A percentile compares a stretch with the other conserved stretches of the same genome.
Conservation (phyloP, 2,888 invertebrate genomes). For the Autographa pulchrina region DNA sequence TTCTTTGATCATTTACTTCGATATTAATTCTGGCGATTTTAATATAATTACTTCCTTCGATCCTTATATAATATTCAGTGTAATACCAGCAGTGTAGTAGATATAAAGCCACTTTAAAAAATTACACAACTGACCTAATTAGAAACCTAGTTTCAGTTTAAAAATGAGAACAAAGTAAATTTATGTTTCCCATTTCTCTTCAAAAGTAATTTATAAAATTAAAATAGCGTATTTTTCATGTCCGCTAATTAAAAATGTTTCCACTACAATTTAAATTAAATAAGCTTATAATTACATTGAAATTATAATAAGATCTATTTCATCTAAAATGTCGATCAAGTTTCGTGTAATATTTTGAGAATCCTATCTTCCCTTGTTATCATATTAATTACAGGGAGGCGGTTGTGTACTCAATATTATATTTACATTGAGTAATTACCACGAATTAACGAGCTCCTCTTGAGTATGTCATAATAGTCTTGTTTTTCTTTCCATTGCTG, state of each 20-base stretch:
- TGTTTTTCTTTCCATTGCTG: constrained; percentile 10
- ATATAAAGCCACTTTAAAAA: neutral
- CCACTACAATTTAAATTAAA: neutral
- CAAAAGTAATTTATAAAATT: neutral
- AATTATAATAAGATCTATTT: neutral
- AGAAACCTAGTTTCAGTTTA: constrained; percentile 1
- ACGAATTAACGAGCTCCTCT: constrained; percentile 16
- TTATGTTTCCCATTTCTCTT: neutral
- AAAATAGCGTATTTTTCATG: neutral
- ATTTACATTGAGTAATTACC: constrained; percentile 36
- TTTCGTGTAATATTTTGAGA: constrained; percentile 15
- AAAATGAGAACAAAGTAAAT: neutral
- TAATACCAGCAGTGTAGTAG: neutral
- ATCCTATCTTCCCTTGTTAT: constrained; percentile 14
- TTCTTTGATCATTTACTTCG: neutral
- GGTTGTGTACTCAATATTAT: constrained; percentile 37
- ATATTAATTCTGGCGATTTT: neutral
- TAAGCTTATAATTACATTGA: neutral
- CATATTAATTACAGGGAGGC: constrained; percentile 38
- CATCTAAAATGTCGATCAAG: constrained; percentile 25
- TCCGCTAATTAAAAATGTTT: neutral
- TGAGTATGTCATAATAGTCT: neutral
- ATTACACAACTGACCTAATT: constrained; percentile 2
- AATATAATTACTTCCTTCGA: neutral
- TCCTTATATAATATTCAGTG: neutral